These are phyloP conservation scores for Cordilura impudica DNA, from an alignment of 2,888 invertebrate genomes.

Conservation along the genomic window DNA sequence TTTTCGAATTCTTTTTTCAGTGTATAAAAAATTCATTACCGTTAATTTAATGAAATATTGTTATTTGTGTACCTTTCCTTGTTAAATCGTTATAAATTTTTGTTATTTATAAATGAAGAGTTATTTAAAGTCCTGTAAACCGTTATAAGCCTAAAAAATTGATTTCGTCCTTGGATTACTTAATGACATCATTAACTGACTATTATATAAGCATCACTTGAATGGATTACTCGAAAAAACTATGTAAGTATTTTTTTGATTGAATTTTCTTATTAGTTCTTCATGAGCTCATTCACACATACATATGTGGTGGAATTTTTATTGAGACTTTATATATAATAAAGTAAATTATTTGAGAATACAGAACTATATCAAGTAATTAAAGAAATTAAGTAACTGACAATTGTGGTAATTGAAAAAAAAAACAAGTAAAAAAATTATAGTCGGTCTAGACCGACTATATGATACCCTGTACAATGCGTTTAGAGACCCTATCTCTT, in stretches of 20 bases:
- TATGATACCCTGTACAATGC: too few relatives aligned
- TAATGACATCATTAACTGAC: slow-evolving; percentile 51
- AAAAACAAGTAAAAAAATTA: too few relatives aligned
- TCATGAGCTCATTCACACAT: neutral
- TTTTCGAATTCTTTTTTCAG: slow-evolving; percentile 21
- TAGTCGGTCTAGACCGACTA: too few relatives aligned
- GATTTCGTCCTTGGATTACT: slow-evolving; percentile 37
- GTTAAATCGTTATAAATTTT: slow-evolving; percentile 38
- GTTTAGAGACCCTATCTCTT: too few relatives aligned
- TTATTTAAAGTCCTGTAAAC: slow-evolving; percentile 9
- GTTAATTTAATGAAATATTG: slow-evolving; percentile 38
- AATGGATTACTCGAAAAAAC: slow-evolving; percentile 47
- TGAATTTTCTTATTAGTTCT: neutral
- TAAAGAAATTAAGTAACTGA: too few relatives aligned
- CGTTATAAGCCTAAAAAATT: slow-evolving; percentile 8
- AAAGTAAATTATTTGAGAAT: too few relatives aligned
- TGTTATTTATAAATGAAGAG: slow-evolving; percentile 29
- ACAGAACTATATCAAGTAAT: too few relatives aligned
- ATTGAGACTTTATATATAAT: too few relatives aligned
- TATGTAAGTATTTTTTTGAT: slow-evolving; percentile 50
- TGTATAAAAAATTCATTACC: slow-evolving; percentile 30
- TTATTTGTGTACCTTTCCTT: slow-evolving; percentile 58
- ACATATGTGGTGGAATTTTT: too few relatives aligned
- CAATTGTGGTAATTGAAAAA: too few relatives aligned
- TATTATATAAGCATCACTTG: slow-evolving; percentile 10